A percentile compares a stretch with the other conserved stretches of the same genome.
phyloP scores from a whole-genome alignment of 2,888 invertebrate genomes.

The Plusia festucae region DNA sequence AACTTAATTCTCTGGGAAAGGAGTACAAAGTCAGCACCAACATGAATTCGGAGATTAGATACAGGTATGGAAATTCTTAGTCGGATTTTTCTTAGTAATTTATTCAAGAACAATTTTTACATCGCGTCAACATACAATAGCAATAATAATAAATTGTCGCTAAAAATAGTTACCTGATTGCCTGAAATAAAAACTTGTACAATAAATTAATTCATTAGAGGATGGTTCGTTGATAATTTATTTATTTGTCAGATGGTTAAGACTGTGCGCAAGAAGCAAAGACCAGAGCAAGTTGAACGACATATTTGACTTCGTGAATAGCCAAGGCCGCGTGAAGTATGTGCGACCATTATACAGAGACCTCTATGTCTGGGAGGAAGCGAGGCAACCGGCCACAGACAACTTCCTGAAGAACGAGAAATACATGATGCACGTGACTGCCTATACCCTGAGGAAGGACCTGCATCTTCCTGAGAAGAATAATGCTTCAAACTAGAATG shows the following conservation, averaged over 20 bases:
- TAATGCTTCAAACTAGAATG: slow-evolving; percentile 40
- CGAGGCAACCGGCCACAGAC: slow-evolving; percentile 91
- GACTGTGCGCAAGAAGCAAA: slow-evolving; percentile 93
- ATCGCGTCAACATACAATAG: no score
- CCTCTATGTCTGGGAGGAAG: slow-evolving; percentile 94
- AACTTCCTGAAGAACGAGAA: slow-evolving; percentile 92
- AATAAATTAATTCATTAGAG: no score
- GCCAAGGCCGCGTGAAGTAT: slow-evolving; percentile 97
- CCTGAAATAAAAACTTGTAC: no score
- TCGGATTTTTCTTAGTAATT: no score
- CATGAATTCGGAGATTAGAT: slow-evolving; percentile 94
- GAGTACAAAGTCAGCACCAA: slow-evolving; percentile 91
- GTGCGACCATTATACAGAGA: slow-evolving; percentile 96
- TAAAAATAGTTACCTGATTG: no score
- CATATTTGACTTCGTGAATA: slow-evolving; percentile 94
- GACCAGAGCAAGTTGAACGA: slow-evolving; percentile 91
- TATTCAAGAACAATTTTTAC: no score
- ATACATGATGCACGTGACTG: slow-evolving; percentile 95
- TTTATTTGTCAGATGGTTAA: slow-evolving; percentile 90
- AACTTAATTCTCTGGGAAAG: slow-evolving; percentile 75
- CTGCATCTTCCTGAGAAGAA: slow-evolving; percentile 88
- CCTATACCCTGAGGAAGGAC: slow-evolving; percentile 93
- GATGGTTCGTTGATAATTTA: no score
- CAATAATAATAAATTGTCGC: no score
- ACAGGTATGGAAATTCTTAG: no score